These are phyloP conservation scores for Chascanopsetta lugubris DNA, from an alignment of 2,113 vertebrate genomes.

Conservation along the genomic window DNA sequence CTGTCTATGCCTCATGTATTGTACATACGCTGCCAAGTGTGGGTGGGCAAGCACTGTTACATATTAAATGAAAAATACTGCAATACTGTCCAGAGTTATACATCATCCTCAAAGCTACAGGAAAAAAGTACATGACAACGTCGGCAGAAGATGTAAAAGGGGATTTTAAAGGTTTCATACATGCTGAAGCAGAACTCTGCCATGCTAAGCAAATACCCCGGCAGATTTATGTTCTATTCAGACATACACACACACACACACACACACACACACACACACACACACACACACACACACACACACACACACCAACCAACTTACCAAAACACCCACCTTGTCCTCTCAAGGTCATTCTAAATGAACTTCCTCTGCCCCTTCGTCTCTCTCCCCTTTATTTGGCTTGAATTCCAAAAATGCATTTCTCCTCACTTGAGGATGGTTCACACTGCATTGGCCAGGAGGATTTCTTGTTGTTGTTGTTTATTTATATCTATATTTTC, in stretches of 20 bases:
- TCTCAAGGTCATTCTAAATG: conserved; percentile 48
- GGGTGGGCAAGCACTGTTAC: not conserved
- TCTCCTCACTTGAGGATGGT: conserved; percentile 37
- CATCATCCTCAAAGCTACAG: not conserved
- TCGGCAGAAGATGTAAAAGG: not conserved
- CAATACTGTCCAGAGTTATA: not conserved
- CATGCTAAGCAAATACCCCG: conserved; percentile 10
- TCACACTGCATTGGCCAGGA: not conserved
- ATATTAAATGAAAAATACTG: not conserved
- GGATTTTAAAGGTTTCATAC: not conserved
- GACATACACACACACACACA: conserved; percentile 9
- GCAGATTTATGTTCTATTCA: conserved; percentile 21
- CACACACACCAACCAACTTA: not conserved
- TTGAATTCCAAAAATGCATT: conserved; percentile 57
- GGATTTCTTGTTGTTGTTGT: not conserved
- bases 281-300: not conserved
- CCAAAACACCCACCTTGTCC: conserved; percentile 28
- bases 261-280: not conserved
- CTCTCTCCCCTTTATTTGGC: not conserved
- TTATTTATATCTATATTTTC: not conserved
- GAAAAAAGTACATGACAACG: not conserved
- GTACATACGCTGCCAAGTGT: not conserved
- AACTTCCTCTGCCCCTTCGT: not conserved
- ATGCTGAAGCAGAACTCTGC: not conserved
- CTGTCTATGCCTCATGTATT: not conserved